Percentiles rank a stretch among this genome's conserved stretches.
Evolutionary conservation across 1,140 invertebrate species (phyloP).

Genomic region (Drosophila takahashii): DNA sequence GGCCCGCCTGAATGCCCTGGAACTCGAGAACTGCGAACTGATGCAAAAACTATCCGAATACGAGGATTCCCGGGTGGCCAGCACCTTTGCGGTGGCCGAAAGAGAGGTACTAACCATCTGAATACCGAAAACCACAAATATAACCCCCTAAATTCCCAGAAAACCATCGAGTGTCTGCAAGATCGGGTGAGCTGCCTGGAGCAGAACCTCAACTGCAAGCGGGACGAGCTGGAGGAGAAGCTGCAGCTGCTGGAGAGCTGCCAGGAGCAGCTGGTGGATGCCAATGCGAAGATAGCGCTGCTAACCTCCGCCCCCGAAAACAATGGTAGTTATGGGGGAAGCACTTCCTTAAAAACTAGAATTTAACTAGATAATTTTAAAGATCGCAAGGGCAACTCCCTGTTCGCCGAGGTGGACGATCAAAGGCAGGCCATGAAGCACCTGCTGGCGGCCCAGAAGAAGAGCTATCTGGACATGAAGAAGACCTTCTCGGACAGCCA

Average conservation of each 20-base stretch:
- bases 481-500: constrained; percentile 78
- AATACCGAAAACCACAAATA: not conserved
- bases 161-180: constrained; percentile 69
- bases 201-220: constrained; percentile 73
- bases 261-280: constrained; percentile 76
- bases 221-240: constrained; percentile 77
- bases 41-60: constrained; percentile 74
- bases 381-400: constrained; percentile 85
- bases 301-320: constrained; percentile 59
- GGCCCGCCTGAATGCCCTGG: constrained; percentile 45
- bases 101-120: constrained; percentile 54
- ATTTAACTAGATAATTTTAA: not conserved
- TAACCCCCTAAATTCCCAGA: constrained; percentile 19
- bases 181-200: constrained; percentile 76
- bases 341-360: no score
- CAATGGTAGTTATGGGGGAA: constrained; percentile 42
- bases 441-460: constrained; percentile 83
- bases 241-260: constrained; percentile 69
- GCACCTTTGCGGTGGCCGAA: constrained; percentile 67
- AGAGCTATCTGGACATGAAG: constrained; percentile 84
- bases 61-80: constrained; percentile 28
- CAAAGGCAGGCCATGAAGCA: constrained; percentile 84
- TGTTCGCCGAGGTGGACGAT: constrained; percentile 86
- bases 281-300: constrained; percentile 73
- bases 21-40: constrained; percentile 68